Evolutionary conservation across 2,888 invertebrate species (phyloP).

Genomic region (Ichneumoninae sp.): DNA sequence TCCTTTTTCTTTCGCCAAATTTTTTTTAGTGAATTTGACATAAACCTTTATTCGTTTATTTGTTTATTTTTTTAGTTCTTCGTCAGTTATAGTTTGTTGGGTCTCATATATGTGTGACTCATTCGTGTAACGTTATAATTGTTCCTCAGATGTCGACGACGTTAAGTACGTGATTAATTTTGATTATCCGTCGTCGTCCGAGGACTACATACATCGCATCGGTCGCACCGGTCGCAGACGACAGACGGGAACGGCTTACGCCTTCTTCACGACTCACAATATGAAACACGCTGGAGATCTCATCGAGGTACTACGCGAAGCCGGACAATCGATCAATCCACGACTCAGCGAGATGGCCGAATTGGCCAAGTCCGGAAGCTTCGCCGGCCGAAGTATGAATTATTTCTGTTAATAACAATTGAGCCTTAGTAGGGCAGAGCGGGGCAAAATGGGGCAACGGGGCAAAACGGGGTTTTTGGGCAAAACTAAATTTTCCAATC

Average conservation of each 20-base stretch:
- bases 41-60: slow-evolving; percentile 23
- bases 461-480: no score
- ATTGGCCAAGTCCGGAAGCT: slow-evolving; percentile 80
- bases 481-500: no score
- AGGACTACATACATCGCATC: slow-evolving; percentile 98
- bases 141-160: slow-evolving; percentile 94
- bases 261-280: slow-evolving; percentile 96
- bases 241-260: slow-evolving; percentile 96
- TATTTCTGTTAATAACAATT: neutral
- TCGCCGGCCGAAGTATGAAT: slow-evolving; percentile 76
- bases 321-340: slow-evolving; percentile 94
- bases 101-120: slow-evolving; percentile 1
- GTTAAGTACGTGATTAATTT: slow-evolving; percentile 98
- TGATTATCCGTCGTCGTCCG: slow-evolving; percentile 97
- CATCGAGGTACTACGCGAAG: slow-evolving; percentile 94
- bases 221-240: slow-evolving; percentile 96
- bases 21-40: neutral
- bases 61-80: slow-evolving; percentile 24
- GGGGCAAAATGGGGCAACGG: no score
- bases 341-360: slow-evolving; percentile 91
- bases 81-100: neutral
- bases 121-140: slow-evolving; percentile 71
- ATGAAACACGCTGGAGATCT: slow-evolving; percentile 95
- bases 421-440: neutral
- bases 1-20: slow-evolving; percentile 17